Evolutionary conservation across 1,140 invertebrate species (phyloP), one percentile per base, ranked within the genome.

Genomic region (Pissodes strobi): DNA sequence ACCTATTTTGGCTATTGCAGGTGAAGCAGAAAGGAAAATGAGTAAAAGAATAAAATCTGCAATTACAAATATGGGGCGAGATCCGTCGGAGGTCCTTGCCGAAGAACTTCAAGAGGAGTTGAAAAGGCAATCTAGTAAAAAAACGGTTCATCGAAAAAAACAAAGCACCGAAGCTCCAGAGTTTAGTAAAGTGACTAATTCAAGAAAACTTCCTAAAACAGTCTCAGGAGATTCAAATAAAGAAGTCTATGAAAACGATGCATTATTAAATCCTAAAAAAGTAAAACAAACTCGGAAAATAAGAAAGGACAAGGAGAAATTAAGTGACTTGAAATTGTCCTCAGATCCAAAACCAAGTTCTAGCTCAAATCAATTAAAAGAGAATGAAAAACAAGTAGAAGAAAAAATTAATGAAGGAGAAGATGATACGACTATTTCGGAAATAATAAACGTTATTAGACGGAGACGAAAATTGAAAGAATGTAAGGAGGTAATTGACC

Each of bases 1-100:
- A 27, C 17, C n/a, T n/a, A 21, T 34, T 37, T 1, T 30, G 17
- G 3, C 15, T 23, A 15, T 52, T 52, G 22, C 5, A 48, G 69
- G 79, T 18, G 79, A 79, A 38, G 77, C 81, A 10, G 79, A 84
- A 66, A 78, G 83, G 38, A 82, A 79, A 70, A 83, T 92, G 73
- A 94, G 92, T 74, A 92, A 91, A 79, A 81, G 92, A 75, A 88
- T 93, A 0, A 87, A 89, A 76, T 82, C 82, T 3, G 92, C 91
- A 9, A 79, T 91, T 15, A 77, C 83, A 61, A 83, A 75, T 75
- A 80, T 90, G 63, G 83, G 77, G 2, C 77, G 64, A 61, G 75
- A 69, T 48, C 51, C 45, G 45, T 58, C 48, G 43, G 30, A 69
- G 57, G 65, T 68, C 5, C 23, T 62, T 57, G 66, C 46, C 49